Percentiles rank a stretch among this genome's conserved stretches.
These are phyloP conservation scores for Watsonalla binaria DNA, from an alignment of 2,888 invertebrate species.

Conservation along the genomic window DNA sequence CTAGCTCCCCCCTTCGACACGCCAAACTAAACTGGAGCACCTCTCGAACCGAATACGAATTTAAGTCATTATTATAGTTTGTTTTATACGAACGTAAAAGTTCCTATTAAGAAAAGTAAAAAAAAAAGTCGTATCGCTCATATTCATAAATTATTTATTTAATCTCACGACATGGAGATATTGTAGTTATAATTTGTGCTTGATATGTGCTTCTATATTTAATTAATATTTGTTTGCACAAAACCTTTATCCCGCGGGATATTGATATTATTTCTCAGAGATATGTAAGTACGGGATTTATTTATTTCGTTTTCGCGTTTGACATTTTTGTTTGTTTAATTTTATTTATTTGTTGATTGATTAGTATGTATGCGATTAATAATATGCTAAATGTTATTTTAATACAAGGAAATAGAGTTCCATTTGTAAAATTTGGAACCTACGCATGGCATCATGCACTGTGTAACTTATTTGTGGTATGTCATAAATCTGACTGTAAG, in stretches of 20 bases:
- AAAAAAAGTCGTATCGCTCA: slow-evolving; percentile 29
- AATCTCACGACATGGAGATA: slow-evolving; percentile 22
- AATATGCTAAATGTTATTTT: not conserved
- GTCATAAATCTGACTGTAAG: no score
- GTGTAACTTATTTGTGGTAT: no score
- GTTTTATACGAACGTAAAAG: slow-evolving; percentile 45
- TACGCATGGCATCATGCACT: no score
- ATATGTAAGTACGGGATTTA: slow-evolving; percentile 22
- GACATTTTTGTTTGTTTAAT: slow-evolving; percentile 9
- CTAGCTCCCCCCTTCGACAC: slow-evolving; percentile 29
- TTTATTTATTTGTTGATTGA: slow-evolving; percentile 24
- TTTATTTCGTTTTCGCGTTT: slow-evolving; percentile 28
- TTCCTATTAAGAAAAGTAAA: slow-evolving; percentile 49
- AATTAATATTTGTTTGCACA: slow-evolving; percentile 21
- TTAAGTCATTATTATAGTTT: slow-evolving; percentile 53
- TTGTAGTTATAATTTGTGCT: slow-evolving; percentile 21
- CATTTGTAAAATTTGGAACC: slow-evolving; percentile 6
- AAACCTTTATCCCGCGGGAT: slow-evolving; percentile 29
- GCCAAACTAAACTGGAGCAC: slow-evolving; percentile 20
- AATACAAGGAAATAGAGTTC: not conserved
- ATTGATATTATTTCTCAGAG: slow-evolving; percentile 21
- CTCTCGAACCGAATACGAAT: slow-evolving; percentile 37
- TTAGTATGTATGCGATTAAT: slow-evolving; percentile 18
- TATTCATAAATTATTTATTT: slow-evolving; percentile 21
- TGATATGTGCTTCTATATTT: slow-evolving; percentile 33